Conservation (phyloP, 1,140 invertebrate genomes). For the Drosophila azteca region DNA sequence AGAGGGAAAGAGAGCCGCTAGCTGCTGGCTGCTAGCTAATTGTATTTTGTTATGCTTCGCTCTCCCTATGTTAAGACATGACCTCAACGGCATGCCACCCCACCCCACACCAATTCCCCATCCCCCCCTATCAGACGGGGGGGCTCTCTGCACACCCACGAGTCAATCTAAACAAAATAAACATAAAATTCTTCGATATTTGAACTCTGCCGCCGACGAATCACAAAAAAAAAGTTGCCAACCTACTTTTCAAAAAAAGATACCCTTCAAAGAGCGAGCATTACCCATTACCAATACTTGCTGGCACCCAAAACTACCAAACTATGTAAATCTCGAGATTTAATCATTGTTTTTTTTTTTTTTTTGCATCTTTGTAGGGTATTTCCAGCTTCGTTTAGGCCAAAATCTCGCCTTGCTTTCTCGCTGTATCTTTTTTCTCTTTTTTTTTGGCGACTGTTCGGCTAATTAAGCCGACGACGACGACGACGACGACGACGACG, state of each 20-base stretch:
- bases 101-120: background rate
- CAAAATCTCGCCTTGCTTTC: constrained; percentile 1
- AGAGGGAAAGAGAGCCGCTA: background rate
- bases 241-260: constrained; percentile 28
- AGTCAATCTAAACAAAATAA: constrained; percentile 54
- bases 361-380: too few relatives aligned
- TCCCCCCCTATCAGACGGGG: too few relatives aligned
- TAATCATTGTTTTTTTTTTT: too few relatives aligned
- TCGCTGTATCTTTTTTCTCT: constrained; percentile 10
- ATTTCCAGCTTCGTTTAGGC: too few relatives aligned
- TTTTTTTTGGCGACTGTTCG: constrained; percentile 30
- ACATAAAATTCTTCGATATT: constrained; percentile 34
- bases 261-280: too few relatives aligned
- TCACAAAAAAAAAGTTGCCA: constrained; percentile 36
- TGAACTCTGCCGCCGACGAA: constrained; percentile 38
- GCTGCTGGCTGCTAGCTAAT: too few relatives aligned
- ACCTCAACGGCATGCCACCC: constrained; percentile 33
- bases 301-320: too few relatives aligned
- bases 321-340: too few relatives aligned
- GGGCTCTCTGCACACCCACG: constrained; percentile 33
- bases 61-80: constrained; percentile 49
- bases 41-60: background rate
- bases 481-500: constrained; percentile 3
- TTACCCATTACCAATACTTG: too few relatives aligned
- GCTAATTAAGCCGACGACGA: constrained; percentile 47